Evolutionary conservation across 2,888 invertebrate species (phyloP), one percentile per base, ranked within the genome.

Genomic region (Aromia moschata): DNA sequence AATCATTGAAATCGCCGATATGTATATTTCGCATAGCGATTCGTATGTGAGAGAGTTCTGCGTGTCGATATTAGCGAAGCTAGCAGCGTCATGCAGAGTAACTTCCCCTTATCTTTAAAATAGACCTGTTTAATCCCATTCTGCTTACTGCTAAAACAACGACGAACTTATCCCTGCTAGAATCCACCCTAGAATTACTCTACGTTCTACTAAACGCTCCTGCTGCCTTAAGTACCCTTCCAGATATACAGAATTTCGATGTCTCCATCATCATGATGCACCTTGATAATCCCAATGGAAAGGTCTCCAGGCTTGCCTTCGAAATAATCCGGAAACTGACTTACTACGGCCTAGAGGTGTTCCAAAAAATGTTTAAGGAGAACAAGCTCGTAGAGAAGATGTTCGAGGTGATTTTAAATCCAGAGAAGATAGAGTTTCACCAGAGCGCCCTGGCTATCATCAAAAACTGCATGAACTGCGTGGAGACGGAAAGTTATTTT

Each of bases 401-500:
- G 66, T 60, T 76, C 20, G 60, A 60, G 1, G 66, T 74, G 10
- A 43, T 75, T 5, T 67, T 75, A 61, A 60, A 74, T 51, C 64
- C 67, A 0, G 54, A 54, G 0, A 60, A 56, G 2, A 56, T 54
- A 17, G 60, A 64, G 11, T 65, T 61, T 46, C 67, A 68, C 14
- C 52, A 58, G 15, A 66, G 60, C 30, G 70, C 71, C 9, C 64
- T 76, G 12, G 59, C 69, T 11, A 71, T 76, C 11, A 60, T 77
- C 2, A 55, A 60, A n/a, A 72, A 75, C 37, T 75, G 74, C 37
- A 62, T 75, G 51, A 60, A 68, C 2, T 70, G 68, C 7, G 69
- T 71, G 4, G 67, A 70, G 38, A 76, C 74, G 1, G 62, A 58
- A 12, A 64, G 53, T 17, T 74, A 75, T 49, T 77, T 74, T 49